Evolutionary conservation across 2,888 invertebrate species (phyloP), one percentile per base, ranked within the genome.

Genomic region (Cephalotes varians): DNA sequence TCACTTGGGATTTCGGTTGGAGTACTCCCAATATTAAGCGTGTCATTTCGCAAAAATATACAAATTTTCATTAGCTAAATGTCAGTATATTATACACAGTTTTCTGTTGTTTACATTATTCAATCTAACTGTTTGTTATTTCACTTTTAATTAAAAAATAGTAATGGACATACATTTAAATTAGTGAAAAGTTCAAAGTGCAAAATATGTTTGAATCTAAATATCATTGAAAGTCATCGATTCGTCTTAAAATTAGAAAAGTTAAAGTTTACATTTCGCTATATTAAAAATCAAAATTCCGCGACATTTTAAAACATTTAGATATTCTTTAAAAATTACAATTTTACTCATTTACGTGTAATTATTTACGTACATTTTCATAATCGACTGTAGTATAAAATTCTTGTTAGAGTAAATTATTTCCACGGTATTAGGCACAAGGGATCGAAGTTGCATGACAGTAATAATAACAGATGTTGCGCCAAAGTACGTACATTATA

Each of bases 401-500:
- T 67, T 37, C 10, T 28, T 18, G 12, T 12, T n/a, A n/a, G n/a
- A 37, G 12, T 15, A 49, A 76, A 76, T 74, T 15, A 67, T 76
- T 51, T n/a, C 25, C 49, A 21, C 34, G 21, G 21, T 44, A 31
- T 77, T 71, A 77, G 72, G 34, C 77, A 71, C 77, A 37, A 37
- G 54, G 72, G 72, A 71, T 77, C 77, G 73, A 71, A 79, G 56
- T 79, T 79, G 72, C 72, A 72, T 72, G 77, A 79, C 77, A 79
- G 77, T 72, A 79, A 79, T 79, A 79, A 71, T 79, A 79, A 79
- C 72, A 72, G 77, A 79, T 79, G 77, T 79, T 77, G 54, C 72
- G 25, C 77, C 73, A 56, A 72, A 72, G 77, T 79, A 79, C 56
- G 77, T 69, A 69, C 71, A 44, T 72, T 56, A 79, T 79, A 79